Base-by-base conservation (phyloP, 2,888 invertebrate genomes). In the Tinea pellionella region DNA sequence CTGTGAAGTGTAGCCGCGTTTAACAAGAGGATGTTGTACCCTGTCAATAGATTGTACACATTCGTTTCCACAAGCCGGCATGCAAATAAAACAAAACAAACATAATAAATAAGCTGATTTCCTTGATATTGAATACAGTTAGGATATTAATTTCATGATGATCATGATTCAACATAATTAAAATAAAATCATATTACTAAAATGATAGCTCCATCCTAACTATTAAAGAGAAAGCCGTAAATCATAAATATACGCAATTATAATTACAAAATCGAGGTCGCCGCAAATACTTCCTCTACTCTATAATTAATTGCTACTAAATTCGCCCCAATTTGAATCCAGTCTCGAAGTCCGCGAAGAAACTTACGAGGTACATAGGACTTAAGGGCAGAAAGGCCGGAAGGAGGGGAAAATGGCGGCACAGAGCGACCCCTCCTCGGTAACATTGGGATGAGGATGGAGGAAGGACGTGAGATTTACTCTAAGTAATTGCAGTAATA, bases 401-500 rank as follows among this genome's bases (percentile, higher is more conserved):
- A 86, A 81, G 83, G 82, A 81, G 86, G 84, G 81, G 76, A 80
- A 78, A 82, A 81, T 80, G 82, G 82, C 78, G 81, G 74, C 75
- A 71, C 73, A 80, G 84, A 84, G 85, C 81, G 77, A 84, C 84
- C 84, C 84, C 85, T 82, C 77, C 74, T 70, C 66, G 66, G 65
- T 24, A 66, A 19, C 13, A 53, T 42, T 29, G 65, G 63, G 62
- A 63, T 62, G 37, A 62, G 63, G 62, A 42, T 60, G 63, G 64
- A 64, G 87, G 86, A 87, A 87, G 88, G 86, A 88, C 84, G 86
- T 81, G 84, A 88, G 88, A 88, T 88, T 88, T 88, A 88, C 87
- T 88, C 86, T 88, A 88, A 88, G 88, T 88, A 88, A 88, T 88
- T 88, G 88, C 88, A 82, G 87, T 88, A 88, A 88, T 88, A 88